A percentile compares a stretch with the other conserved stretches of the same genome.
phyloP scores from a whole-genome alignment of 2,113 vertebrate species.

The Polyodon spathula region DNA sequence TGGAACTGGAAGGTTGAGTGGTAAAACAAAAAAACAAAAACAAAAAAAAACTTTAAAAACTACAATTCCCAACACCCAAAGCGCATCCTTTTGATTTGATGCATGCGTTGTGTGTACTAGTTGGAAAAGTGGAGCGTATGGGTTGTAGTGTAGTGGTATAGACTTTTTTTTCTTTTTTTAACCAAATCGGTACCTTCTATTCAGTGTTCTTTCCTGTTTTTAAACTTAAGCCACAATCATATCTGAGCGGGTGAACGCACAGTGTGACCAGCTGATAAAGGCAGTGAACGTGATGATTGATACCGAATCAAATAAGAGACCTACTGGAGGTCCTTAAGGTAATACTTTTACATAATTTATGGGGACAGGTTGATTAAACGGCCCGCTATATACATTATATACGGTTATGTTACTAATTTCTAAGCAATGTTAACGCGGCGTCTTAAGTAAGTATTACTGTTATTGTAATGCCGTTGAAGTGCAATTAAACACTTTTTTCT shows the following conservation, averaged over 20 bases:
- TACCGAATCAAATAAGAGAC: slow-evolving; percentile 75
- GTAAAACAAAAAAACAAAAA: too few relatives aligned
- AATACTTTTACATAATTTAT: not conserved
- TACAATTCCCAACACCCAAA: slow-evolving; percentile 11
- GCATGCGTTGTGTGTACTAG: slow-evolving; percentile 3
- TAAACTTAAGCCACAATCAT: slow-evolving; percentile 41
- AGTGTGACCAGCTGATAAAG: slow-evolving; percentile 85
- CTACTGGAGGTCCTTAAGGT: slow-evolving; percentile 92
- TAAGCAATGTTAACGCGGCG: too few relatives aligned
- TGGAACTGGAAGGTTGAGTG: too few relatives aligned
- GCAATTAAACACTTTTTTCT: too few relatives aligned
- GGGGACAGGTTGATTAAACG: too few relatives aligned
- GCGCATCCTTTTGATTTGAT: not conserved
- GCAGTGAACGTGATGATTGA: slow-evolving; percentile 93
- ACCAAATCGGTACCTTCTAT: not conserved
- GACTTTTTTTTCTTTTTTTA: not conserved
- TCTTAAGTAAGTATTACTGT: too few relatives aligned
- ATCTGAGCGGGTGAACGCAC: slow-evolving; percentile 71
- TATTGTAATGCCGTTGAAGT: too few relatives aligned
- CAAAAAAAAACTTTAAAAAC: not conserved
- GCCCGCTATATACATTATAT: too few relatives aligned
- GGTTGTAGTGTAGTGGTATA: slow-evolving; percentile 4
- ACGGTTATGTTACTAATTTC: too few relatives aligned
- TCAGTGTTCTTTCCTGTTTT: not conserved
- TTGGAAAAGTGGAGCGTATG: slow-evolving; percentile 1